Conservation (phyloP, 2,113 vertebrate genomes). For the Dasypus novemcinctus region DNA sequence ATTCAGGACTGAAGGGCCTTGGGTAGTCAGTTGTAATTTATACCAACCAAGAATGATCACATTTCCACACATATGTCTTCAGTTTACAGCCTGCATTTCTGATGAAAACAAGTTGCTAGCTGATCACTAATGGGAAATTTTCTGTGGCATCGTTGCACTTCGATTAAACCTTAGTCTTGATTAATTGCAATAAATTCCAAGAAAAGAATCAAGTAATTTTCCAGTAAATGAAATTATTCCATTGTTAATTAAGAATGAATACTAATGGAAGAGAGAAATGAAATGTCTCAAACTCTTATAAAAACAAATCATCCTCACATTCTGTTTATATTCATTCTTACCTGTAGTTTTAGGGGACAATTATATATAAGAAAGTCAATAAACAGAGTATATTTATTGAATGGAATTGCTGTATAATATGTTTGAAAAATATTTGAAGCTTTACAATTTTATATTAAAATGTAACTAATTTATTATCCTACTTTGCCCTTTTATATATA, state of each 20-base stretch:
- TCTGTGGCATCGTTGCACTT: conserved; percentile 32
- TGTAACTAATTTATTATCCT: background rate
- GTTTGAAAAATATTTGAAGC: background rate
- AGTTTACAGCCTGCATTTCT: conserved; percentile 31
- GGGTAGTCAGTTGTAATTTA: conserved; percentile 1
- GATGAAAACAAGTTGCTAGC: background rate
- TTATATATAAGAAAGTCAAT: background rate
- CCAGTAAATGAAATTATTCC: conserved; percentile 9
- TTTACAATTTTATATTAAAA: background rate
- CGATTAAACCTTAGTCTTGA: conserved; percentile 8
- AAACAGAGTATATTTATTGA: background rate
- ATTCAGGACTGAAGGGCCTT: background rate
- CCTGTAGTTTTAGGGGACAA: background rate
- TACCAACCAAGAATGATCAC: background rate
- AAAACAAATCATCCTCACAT: background rate
- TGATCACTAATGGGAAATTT: background rate
- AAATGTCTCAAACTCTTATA: background rate
- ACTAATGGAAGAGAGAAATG: background rate
- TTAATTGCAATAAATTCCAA: conserved; percentile 8
- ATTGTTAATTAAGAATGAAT: background rate
- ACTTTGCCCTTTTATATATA: background rate
- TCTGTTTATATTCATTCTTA: background rate
- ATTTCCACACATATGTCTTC: conserved; percentile 10
- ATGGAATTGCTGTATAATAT: background rate
- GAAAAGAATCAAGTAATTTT: background rate